Percentiles rank a stretch among this genome's conserved stretches.
Evolutionary conservation across 2,888 invertebrate genomes (phyloP).

Genomic region (Pelosia muscerda): DNA sequence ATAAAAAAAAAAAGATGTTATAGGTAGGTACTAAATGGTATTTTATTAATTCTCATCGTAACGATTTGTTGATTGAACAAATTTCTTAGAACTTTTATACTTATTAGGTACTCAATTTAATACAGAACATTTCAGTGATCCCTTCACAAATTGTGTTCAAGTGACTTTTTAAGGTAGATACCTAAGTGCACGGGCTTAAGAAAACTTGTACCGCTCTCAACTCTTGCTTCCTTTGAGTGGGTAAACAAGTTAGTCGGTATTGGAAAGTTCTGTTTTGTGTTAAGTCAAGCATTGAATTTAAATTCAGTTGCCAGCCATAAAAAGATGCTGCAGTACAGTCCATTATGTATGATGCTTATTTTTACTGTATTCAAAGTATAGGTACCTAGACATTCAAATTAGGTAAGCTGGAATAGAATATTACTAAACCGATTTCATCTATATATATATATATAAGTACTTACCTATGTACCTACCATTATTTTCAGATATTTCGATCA

Average conservation of each 20-base stretch:
- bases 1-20: too few species aligned
- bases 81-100: not conserved
- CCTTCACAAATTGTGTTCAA: conserved; percentile 33
- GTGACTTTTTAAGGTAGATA: conserved; percentile 31
- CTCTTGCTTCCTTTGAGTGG: conserved; percentile 55
- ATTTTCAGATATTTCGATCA: too few species aligned
- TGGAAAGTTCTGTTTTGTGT: conserved; percentile 54
- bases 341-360: not conserved
- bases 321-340: conserved; percentile 44
- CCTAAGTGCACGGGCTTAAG: conserved; percentile 43
- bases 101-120: conserved; percentile 16
- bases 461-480: too few species aligned
- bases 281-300: conserved; percentile 55
- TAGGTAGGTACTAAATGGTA: too few species aligned
- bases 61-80: not conserved
- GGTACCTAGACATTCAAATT: not conserved
- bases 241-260: conserved; percentile 56
- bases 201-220: conserved; percentile 52
- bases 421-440: too few species aligned
- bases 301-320: conserved; percentile 39
- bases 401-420: too few species aligned
- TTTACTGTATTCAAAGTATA: not conserved
- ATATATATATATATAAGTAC: too few species aligned
- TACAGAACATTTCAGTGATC: conserved; percentile 16
- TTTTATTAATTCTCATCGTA: not conserved